A percentile compares a stretch with the other conserved stretches of the same genome.
phyloP scores from a whole-genome alignment of 2,113 vertebrate species.

The Struthio camelus region DNA sequence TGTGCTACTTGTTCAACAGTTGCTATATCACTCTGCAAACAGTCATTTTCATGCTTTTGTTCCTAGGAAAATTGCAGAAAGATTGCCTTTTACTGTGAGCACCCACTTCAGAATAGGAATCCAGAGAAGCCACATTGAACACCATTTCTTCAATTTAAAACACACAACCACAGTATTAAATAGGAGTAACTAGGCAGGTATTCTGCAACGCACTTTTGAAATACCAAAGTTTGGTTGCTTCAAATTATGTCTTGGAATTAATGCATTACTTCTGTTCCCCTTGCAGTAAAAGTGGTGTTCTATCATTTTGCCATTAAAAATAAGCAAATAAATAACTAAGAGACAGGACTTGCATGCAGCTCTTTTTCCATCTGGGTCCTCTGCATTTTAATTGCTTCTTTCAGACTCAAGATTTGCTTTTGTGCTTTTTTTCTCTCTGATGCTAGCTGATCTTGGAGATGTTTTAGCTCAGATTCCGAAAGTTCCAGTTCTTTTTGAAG shows the following conservation, averaged over 20 bases:
- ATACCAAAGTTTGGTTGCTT: background rate
- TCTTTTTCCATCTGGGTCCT: constrained; percentile 68
- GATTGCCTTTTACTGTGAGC: background rate
- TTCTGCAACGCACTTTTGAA: background rate
- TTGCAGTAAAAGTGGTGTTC: background rate
- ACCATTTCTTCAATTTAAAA: background rate
- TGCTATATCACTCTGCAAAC: constrained; percentile 61
- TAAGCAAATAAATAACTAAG: background rate
- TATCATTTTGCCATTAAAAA: background rate
- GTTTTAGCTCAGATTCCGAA: constrained; percentile 67
- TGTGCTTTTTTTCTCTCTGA: constrained; percentile 74
- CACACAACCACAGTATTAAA: background rate
- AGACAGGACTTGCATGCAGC: constrained; percentile 63
- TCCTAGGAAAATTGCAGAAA: constrained; percentile 40
- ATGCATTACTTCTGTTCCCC: background rate
- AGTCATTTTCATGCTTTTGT: constrained; percentile 50
- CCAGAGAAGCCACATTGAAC: background rate
- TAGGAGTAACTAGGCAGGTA: background rate
- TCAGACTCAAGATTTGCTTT: constrained; percentile 70
- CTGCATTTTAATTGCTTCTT: constrained; percentile 66
- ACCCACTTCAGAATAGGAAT: background rate
- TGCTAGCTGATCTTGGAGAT: constrained; percentile 67
- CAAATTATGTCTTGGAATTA: background rate
- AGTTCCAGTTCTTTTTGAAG: constrained; percentile 71
- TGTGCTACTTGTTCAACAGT: constrained; percentile 52